Base-by-base conservation (phyloP, 2,113 vertebrate genomes). In the Cyprinodon tularosa region DNA sequence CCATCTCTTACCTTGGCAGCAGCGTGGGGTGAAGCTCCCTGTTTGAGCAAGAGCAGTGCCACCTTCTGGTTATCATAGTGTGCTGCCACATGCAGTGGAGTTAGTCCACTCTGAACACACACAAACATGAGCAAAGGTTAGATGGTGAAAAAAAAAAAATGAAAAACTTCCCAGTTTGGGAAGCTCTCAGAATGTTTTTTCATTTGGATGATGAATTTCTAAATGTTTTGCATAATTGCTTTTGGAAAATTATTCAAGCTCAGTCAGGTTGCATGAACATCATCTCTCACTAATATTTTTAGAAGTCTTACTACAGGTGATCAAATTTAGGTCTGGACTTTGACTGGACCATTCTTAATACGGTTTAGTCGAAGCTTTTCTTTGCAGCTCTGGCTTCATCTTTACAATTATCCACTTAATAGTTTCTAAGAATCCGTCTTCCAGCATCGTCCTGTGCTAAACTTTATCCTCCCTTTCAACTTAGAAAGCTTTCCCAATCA, bases 1-100 rank as follows among this genome's bases (percentile, higher is more conserved):
- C 17, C 5, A 67, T 11, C 47, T 62, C 84, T 86, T 97, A 99
- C 98, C 98, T 99, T 99, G 39, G 97, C 98, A 14, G 98, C 95
- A 10, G 97, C 96, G 0, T 98, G 97, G 4, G 98, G 97, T 63
- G 98, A 99, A 53, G 98, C 97, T 94, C 98, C 97, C 93, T 99
- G 97, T 94, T 99, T 96, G 94, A 99, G 94, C 78, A 99, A 94
- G 45, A 99, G 96, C 74, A 99, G 96, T 64, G 98, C 98, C 95
- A 99, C 97, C 94, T 99, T 99, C 95, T 99, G 98, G 93, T 99
- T 98, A 95, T 99, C 98, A 36, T 99, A 99, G 94, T 99, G 98
- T 11, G 97, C 96, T 77, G 98, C 98, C 86, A 99, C 98, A 95
- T 99, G 98, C 95, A 99, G 96, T 95, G 98, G 97, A 90, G 98